Base-by-base conservation (phyloP, 2,888 invertebrate species). In the Drosophila pseudotalamancana region DNA sequence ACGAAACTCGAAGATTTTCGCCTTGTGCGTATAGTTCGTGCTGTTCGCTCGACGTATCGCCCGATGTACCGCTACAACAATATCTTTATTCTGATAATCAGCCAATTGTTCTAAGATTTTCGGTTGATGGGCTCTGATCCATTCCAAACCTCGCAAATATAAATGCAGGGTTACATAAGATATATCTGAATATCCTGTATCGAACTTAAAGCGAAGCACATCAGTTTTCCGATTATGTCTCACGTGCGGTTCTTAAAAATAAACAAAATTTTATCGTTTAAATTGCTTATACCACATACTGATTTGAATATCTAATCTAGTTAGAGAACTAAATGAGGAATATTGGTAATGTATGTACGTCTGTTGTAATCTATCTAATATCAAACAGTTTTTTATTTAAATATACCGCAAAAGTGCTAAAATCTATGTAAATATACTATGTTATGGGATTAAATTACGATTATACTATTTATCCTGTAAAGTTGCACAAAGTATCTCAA, bases 81-180 rank as follows among this genome's bases (percentile, higher is more conserved):
- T 82, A 27, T 90, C 88, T 4, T 74, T 77, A 6, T 49, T 77
- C n/a, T 6, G 50, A 60, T 51, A 48, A 25, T 42, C 69, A 12
- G 40, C 31, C 9, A 63, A 54, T 43, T 70, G 69, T 8, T 84
- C 61, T 2, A 78, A 27, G 3, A 88, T 40, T n/a, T 72, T 69
- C 1, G 88, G 83, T n/a, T 88, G 78, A 64, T 90, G 70, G 2
- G 77, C 76, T 4, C 64, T 76, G 14, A 90, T 85, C 91, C 91
- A 91, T 27, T 90, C 89, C 34, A 77, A 73, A 0, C 91, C 91
- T 19, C 90, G 89, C 42, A 91, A 71, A 62, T 89, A 91, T 32
- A 91, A 48, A 53, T 91, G 89, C 2, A 91, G 67, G 6, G 89
- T 85, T 1, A 90, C 87, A 48, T 87, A 88, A 0, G 90, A 88